These are phyloP conservation scores for Cantharis rufa DNA, from an alignment of 2,888 invertebrate genomes.

Conservation along the genomic window DNA sequence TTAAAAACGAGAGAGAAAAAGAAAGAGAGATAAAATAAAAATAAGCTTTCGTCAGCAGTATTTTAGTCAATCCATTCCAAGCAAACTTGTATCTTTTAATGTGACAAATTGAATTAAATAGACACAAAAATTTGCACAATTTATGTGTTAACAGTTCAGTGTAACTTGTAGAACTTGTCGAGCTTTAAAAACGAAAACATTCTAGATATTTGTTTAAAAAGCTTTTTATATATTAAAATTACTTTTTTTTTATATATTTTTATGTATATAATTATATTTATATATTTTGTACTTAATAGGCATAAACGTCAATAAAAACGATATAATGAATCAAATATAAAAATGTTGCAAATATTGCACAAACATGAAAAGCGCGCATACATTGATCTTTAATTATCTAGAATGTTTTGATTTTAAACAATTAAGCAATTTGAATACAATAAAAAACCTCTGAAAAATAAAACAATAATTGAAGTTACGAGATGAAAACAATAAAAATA, in stretches of 20 bases:
- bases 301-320: neutral
- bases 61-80: neutral
- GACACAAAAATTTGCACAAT: constrained; percentile 2
- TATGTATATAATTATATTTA: neutral
- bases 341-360: constrained; percentile 15
- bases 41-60: neutral
- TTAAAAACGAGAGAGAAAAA: neutral
- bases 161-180: neutral
- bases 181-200: neutral
- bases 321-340: neutral
- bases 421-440: neutral
- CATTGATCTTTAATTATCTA: constrained; percentile 16
- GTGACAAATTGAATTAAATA: constrained; percentile 1
- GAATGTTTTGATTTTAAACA: constrained; percentile 9
- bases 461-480: neutral
- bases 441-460: neutral
- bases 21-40: neutral
- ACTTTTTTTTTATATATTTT: neutral
- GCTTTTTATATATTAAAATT: neutral
- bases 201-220: constrained; percentile 1
- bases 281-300: constrained; percentile 1
- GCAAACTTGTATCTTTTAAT: neutral
- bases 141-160: neutral
- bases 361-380: constrained; percentile 6
- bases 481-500: constrained; percentile 15